Percentiles rank a stretch among this genome's conserved stretches.
phyloP scores from a whole-genome alignment of 2,113 vertebrate genomes.

The Tachycineta bicolor region DNA sequence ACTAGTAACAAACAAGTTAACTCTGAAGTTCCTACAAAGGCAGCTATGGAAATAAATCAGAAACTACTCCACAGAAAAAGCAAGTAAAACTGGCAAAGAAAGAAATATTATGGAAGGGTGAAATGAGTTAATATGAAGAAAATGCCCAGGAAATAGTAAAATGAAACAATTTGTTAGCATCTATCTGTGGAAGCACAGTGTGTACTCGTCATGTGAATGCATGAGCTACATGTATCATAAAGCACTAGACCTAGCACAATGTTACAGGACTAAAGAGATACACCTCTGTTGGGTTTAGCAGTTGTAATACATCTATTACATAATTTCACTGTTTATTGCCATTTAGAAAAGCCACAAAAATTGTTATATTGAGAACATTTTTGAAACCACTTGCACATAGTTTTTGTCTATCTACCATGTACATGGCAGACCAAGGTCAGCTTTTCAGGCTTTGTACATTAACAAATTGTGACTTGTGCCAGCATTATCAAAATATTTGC shows the following conservation, averaged over 20 bases:
- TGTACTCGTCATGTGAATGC: fast-evolving
- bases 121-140: neutral
- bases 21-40: neutral
- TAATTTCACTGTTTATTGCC: neutral
- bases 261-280: neutral
- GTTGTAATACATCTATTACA: neutral
- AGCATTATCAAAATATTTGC: neutral
- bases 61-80: neutral
- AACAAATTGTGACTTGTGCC: neutral
- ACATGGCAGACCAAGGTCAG: neutral
- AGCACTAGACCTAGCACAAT: neutral
- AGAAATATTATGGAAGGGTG: neutral
- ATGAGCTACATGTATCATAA: neutral
- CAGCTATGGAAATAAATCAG: neutral
- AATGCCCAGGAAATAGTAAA: neutral
- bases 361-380: neutral
- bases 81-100: neutral
- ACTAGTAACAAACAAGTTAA: neutral
- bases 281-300: neutral
- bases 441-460: neutral
- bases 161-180: neutral
- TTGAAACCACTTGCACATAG: neutral
- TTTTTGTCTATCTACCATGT: neutral
- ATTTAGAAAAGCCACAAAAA: neutral
- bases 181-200: neutral